A percentile compares a stretch with the other conserved stretches of the same genome.
These are phyloP conservation scores for Drosophila nigricruria DNA, from an alignment of 2,888 invertebrate species.

Conservation along the genomic window DNA sequence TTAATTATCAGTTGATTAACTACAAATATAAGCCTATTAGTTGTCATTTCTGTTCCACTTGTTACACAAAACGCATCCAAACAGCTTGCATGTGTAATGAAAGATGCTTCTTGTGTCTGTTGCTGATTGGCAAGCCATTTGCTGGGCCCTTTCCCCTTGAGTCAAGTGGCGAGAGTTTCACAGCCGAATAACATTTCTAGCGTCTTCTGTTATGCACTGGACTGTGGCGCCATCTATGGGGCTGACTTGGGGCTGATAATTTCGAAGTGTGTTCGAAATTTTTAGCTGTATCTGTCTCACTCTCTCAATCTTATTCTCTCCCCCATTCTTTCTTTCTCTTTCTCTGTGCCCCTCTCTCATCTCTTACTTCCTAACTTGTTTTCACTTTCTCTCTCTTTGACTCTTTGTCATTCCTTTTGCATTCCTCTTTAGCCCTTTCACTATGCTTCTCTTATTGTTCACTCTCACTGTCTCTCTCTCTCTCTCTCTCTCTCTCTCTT, in stretches of 20 bases:
- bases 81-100: not conserved
- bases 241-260: not conserved
- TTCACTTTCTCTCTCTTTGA: not conserved
- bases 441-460: too few species aligned
- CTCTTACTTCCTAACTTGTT: too few species aligned
- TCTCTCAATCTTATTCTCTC: not conserved
- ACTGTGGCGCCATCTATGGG: not conserved
- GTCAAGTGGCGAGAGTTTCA: not conserved
- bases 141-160: not conserved
- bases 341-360: too few species aligned
- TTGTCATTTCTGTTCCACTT: conserved; percentile 5
- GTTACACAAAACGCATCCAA: not conserved
- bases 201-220: not conserved
- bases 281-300: too few species aligned
- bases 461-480: not conserved
- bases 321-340: not conserved
- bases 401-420: too few species aligned
- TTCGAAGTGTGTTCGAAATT: not conserved
- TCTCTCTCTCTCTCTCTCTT: not conserved
- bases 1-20: conserved; percentile 12
- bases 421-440: too few species aligned
- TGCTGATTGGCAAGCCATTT: not conserved
- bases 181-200: not conserved
- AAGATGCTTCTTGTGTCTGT: conserved; percentile 5
- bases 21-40: conserved; percentile 13